Evolutionary conservation across 2,888 invertebrate species (phyloP).

Genomic region (Abrostola tripartita): DNA sequence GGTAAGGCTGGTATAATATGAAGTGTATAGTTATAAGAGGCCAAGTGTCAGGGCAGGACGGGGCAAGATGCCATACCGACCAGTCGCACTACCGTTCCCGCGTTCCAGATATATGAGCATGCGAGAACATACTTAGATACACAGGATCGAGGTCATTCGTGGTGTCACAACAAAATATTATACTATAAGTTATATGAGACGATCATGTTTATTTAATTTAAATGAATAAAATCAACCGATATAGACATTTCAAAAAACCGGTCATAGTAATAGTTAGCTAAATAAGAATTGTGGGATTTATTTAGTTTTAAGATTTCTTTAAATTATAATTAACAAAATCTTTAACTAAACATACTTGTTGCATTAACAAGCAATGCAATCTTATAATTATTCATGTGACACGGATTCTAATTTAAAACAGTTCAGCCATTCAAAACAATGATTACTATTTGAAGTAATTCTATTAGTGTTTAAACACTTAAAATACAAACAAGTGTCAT

Average conservation of each 20-base stretch:
- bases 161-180: conserved; percentile 47
- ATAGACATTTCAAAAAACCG: too few species aligned
- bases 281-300: too few species aligned
- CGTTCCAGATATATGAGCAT: conserved; percentile 81
- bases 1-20: conserved; percentile 52
- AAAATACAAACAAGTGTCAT: conserved; percentile 41
- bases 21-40: conserved; percentile 68
- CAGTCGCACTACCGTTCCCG: conserved; percentile 80
- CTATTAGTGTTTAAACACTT: too few species aligned
- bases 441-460: neutral
- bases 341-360: too few species aligned
- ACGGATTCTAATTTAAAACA: too few species aligned
- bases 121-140: conserved; percentile 64
- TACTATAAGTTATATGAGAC: conserved; percentile 35
- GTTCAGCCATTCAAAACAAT: conserved; percentile 3
- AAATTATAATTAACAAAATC: too few species aligned
- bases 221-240: too few species aligned
- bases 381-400: too few species aligned
- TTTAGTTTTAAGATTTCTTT: too few species aligned
- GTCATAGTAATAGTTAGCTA: too few species aligned
- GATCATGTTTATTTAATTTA: too few species aligned
- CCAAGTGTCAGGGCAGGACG: conserved; percentile 74
- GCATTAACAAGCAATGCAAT: too few species aligned
- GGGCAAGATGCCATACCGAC: conserved; percentile 73
- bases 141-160: conserved; percentile 67